These are phyloP conservation scores for Smithornis capensis DNA, from an alignment of 2,113 vertebrate species.

Conservation along the genomic window DNA sequence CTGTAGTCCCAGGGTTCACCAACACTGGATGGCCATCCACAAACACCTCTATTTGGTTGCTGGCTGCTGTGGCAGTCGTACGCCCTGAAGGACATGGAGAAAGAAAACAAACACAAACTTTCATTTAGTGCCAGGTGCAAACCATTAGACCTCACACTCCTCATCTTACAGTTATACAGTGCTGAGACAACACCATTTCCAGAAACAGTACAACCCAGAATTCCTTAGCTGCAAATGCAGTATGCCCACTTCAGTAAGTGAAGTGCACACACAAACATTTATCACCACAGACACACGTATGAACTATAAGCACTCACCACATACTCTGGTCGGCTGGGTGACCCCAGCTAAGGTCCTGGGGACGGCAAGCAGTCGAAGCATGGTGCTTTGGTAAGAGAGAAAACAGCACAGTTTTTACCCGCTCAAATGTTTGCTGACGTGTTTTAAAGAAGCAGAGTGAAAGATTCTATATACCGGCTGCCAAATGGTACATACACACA, in stretches of 20 bases:
- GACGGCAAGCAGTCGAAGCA: constrained; percentile 83
- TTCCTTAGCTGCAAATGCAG: background rate
- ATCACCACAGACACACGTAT: background rate
- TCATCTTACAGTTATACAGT: background rate
- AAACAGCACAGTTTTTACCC: background rate
- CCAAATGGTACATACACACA: accelerated
- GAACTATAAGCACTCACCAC: constrained; percentile 72
- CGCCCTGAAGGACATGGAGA: constrained; percentile 67
- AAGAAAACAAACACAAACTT: background rate
- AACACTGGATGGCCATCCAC: constrained; percentile 87
- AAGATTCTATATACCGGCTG: background rate
- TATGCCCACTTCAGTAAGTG: accelerated
- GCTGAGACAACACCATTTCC: background rate
- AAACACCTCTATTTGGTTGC: constrained; percentile 91
- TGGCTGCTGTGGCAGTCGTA: constrained; percentile 78
- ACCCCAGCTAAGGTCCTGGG: constrained; percentile 76
- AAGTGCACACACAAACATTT: background rate
- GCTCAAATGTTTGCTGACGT: background rate
- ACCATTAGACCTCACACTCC: too few relatives aligned
- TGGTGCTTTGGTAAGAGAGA: constrained; percentile 69
- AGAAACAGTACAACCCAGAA: accelerated
- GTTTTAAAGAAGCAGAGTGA: background rate
- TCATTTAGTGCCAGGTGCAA: background rate
- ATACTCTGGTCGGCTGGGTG: constrained; percentile 65
- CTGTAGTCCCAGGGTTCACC: constrained; percentile 92